Conservation (phyloP, 2,113 vertebrate genomes). For the Protobothrops mucrosquamatus region DNA sequence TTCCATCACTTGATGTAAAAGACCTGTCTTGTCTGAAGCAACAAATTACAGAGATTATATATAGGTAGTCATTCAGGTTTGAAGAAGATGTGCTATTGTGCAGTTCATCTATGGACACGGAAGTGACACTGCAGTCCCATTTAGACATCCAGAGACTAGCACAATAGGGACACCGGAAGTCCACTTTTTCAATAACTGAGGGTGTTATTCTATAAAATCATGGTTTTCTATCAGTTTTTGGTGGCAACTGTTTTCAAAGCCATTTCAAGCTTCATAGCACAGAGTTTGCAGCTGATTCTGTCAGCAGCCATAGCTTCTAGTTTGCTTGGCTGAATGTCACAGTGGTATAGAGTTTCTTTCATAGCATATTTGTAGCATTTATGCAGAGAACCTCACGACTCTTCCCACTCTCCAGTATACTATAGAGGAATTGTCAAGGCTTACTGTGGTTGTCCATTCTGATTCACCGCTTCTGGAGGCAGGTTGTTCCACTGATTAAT, state of each 20-base stretch:
- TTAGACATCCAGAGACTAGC: neutral
- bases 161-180: neutral
- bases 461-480: no score
- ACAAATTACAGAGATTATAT: neutral
- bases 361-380: neutral
- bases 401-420: neutral
- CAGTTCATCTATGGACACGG: neutral
- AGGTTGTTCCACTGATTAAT: no score
- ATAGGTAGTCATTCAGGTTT: neutral
- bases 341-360: neutral
- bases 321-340: neutral
- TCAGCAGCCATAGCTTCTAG: neutral
- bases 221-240: neutral
- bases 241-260: neutral
- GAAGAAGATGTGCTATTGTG: neutral
- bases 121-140: neutral
- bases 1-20: neutral
- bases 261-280: neutral
- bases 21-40: neutral
- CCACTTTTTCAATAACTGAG: neutral
- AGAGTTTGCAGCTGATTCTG: neutral
- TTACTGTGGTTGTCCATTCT: neutral
- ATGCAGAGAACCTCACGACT: neutral
- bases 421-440: neutral
- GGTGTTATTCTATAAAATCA: neutral